Base-by-base conservation (phyloP, 2,113 vertebrate species). In the Tenrec ecaudatus region DNA sequence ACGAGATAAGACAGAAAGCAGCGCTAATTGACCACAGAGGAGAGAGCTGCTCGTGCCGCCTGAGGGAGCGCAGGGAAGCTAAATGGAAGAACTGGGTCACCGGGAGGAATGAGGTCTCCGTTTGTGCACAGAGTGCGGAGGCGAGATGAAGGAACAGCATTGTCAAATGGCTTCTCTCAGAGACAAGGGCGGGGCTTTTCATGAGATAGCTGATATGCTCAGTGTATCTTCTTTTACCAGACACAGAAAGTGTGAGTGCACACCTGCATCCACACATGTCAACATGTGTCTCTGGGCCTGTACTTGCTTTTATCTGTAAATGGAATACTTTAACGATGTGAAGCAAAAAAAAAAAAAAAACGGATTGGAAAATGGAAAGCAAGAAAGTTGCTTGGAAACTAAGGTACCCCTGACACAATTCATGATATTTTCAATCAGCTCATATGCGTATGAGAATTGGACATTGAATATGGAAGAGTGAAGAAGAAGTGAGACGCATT, bases 181-280 rank as follows among this genome's bases (percentile, higher is more conserved):
- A 1, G 33, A 43, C 29, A 57, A 3, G 16, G 22, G 9, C 14
- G 12, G 66, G 31, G 11, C 23, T 78, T 38, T 16, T 6, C 7
- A 12, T 2, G 38, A 40, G 9, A 11, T 8, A 20, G 1, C 16
- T 25, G 29, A 40, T n/a, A 40, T 60, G 25, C 20, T 6, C 47
- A 33, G 10, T 38, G 23, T 2, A 6, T 36, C 29, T 4, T 38
- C 23, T 40, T 47, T 3, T 2, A n/a, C 27, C 1, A 23, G 20
- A 66, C 23, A 31, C 15, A 16, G 6, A 4, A 4, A 3, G 16
- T 0, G 8, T 8, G 0, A 22, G 11, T 1, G 0, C 3, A 11
- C 6, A 0, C 1, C 0, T 23, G 5, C 7, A 38, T 10, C 29
- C 4, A 7, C 0, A 40, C 2, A 0, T 33, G n/a, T 19, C 57